Conservation (phyloP, 2,797 vertebrate genomes). For the Lithobates sylvaticus region DNA sequence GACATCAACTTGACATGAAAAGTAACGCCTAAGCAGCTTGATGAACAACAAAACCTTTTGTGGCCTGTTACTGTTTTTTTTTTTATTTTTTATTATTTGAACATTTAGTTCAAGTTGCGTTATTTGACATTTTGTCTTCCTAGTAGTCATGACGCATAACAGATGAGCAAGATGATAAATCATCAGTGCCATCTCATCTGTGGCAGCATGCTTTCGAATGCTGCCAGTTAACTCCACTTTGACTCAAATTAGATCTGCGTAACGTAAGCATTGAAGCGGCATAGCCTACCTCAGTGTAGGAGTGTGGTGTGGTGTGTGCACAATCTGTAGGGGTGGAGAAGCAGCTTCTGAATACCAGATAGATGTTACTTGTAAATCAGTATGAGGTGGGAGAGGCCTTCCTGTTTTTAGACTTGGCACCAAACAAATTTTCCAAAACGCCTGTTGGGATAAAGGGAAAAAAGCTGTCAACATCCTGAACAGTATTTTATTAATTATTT, state of each 20-base stretch:
- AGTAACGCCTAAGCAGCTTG: too few relatives aligned
- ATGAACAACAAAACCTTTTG: background rate
- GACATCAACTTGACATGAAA: too few relatives aligned
- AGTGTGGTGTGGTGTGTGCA: slow-evolving; percentile 6
- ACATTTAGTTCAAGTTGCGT: background rate
- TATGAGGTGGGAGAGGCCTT: slow-evolving; percentile 52
- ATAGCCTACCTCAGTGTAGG: background rate
- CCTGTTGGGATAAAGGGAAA: slow-evolving; percentile 33
- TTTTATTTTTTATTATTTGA: too few relatives aligned
- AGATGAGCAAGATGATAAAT: background rate
- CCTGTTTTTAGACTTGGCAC: slow-evolving; percentile 55
- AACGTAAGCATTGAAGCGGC: slow-evolving; percentile 12
- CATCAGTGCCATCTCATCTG: too few relatives aligned
- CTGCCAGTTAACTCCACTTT: slow-evolving; percentile 17
- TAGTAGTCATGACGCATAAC: too few relatives aligned
- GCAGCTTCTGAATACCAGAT: slow-evolving; percentile 23
- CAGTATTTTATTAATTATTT: slow-evolving; percentile 39
- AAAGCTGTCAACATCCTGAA: slow-evolving; percentile 56
- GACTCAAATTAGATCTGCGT: slow-evolving; percentile 7
- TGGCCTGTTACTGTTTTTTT: background rate
- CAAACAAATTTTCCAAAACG: slow-evolving; percentile 47
- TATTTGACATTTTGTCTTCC: too few relatives aligned
- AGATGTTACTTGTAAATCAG: slow-evolving; percentile 42
- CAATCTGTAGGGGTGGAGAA: background rate
- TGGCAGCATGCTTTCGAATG: background rate